Evolutionary conservation across 2,113 vertebrate species (phyloP).

Genomic region (Hydrochoerus hydrochaeris): DNA sequence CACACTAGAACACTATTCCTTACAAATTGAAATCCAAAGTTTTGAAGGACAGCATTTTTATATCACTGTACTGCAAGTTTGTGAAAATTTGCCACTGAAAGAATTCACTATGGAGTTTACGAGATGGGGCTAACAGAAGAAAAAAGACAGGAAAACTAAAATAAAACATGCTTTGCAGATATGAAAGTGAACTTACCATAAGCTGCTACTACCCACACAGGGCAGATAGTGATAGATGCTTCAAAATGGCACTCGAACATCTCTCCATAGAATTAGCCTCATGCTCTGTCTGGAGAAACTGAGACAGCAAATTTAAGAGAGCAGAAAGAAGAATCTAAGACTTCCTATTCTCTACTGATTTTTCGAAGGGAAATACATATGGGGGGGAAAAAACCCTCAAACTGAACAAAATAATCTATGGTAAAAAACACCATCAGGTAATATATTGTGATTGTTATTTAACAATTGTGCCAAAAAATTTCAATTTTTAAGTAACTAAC

Average conservation of each 20-base stretch:
- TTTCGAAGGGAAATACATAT: background rate
- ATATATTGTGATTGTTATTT: background rate
- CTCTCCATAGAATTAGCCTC: rapidly evolving
- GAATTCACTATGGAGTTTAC: background rate
- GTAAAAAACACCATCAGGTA: background rate
- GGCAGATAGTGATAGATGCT: rapidly evolving
- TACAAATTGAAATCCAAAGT: constrained; percentile 38
- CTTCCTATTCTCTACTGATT: background rate
- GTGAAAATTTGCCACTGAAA: constrained; percentile 20
- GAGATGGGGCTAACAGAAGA: background rate
- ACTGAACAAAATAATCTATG: background rate
- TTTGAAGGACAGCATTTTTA: constrained; percentile 12
- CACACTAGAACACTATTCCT: constrained; percentile 26
- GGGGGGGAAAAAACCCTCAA: background rate
- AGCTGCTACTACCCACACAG: background rate
- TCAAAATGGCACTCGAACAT: background rate
- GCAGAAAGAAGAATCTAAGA: background rate
- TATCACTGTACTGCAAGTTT: background rate
- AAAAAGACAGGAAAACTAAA: background rate
- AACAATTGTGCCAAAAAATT: background rate
- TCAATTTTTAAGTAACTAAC: background rate
- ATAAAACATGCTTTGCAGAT: background rate
- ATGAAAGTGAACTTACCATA: background rate
- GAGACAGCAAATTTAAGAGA: background rate
- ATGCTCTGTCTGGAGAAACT: background rate